A percentile compares a stretch with the other conserved stretches of the same genome.
These are phyloP conservation scores for Quadriops clusia DNA, from an alignment of 2,888 invertebrate genomes.

Conservation along the genomic window DNA sequence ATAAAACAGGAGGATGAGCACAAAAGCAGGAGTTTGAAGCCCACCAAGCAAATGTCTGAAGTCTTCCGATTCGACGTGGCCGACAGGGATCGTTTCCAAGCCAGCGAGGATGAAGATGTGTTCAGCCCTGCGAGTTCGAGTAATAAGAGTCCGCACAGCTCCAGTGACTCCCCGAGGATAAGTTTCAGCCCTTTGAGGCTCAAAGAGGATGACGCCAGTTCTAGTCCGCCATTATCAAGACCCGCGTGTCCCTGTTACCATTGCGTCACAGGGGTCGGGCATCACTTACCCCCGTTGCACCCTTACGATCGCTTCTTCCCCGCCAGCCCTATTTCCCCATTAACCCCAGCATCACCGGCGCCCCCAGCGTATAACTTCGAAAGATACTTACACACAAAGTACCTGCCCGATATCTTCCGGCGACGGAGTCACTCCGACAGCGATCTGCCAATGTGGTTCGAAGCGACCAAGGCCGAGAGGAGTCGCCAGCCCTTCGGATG, in stretches of 20 bases:
- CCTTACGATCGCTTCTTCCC: conserved; percentile 41
- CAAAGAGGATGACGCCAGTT: conserved; percentile 39
- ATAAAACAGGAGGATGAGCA: conserved; percentile 26
- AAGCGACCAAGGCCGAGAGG: conserved; percentile 36
- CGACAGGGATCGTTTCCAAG: conserved; percentile 26
- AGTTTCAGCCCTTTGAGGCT: conserved; percentile 45
- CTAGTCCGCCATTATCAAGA: conserved; percentile 30
- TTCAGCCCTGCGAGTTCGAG: conserved; percentile 46
- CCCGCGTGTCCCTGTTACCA: conserved; percentile 33
- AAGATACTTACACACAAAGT: conserved; percentile 51
- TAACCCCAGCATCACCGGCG: conserved; percentile 43
- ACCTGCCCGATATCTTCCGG: conserved; percentile 49
- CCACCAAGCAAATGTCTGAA: conserved; percentile 34
- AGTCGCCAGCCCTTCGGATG: conserved; percentile 29
- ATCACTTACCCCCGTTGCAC: conserved; percentile 32
- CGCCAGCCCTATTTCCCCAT: conserved; percentile 46
- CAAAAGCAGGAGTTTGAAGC: conserved; percentile 23
- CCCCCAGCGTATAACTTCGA: conserved; percentile 48
- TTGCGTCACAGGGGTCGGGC: conserved; percentile 31
- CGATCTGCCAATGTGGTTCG: conserved; percentile 46
- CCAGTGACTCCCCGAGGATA: conserved; percentile 41
- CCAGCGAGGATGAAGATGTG: conserved; percentile 46
- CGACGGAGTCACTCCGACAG: conserved; percentile 55
- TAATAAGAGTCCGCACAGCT: conserved; percentile 43
- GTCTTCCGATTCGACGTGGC: conserved; percentile 42